Evolutionary conservation across 2,113 vertebrate species (phyloP).

Genomic region (Gila orcuttii): DNA sequence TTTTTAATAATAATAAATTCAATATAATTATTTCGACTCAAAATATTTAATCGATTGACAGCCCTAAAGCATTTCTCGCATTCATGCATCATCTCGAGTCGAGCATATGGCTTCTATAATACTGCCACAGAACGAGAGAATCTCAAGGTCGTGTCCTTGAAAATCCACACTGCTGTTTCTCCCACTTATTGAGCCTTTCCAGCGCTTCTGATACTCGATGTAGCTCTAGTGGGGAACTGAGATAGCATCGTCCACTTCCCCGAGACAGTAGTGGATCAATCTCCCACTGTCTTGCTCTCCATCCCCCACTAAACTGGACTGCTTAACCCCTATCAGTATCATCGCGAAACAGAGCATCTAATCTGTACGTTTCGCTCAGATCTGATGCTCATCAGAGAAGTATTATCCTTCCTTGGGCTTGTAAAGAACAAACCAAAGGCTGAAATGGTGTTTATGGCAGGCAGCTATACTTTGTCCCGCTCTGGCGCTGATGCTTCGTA

Average conservation of each 20-base stretch:
- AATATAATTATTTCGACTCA: neutral
- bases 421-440: neutral
- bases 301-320: conserved; percentile 20
- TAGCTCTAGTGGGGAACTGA: conserved; percentile 52
- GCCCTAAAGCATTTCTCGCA: neutral
- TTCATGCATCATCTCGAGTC: neutral
- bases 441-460: neutral
- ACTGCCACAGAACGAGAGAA: conserved; percentile 45
- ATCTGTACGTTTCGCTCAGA: neutral
- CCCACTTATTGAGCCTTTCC: conserved; percentile 49
- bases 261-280: conserved; percentile 44
- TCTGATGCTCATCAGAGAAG: neutral
- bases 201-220: conserved; percentile 41
- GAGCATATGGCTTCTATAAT: neutral
- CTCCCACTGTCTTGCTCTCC: conserved; percentile 37
- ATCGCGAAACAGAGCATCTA: neutral
- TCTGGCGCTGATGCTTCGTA: neutral
- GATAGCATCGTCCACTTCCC: conserved; percentile 55
- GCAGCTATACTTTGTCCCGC: neutral
- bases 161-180: conserved; percentile 55
- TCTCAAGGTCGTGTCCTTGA: conserved; percentile 58
- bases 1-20: neutral
- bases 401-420: neutral
- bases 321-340: conserved; percentile 27
- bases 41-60: neutral